Evolutionary conservation across 2,888 invertebrate species (phyloP).

Genomic region (Drosophila picticornis): DNA sequence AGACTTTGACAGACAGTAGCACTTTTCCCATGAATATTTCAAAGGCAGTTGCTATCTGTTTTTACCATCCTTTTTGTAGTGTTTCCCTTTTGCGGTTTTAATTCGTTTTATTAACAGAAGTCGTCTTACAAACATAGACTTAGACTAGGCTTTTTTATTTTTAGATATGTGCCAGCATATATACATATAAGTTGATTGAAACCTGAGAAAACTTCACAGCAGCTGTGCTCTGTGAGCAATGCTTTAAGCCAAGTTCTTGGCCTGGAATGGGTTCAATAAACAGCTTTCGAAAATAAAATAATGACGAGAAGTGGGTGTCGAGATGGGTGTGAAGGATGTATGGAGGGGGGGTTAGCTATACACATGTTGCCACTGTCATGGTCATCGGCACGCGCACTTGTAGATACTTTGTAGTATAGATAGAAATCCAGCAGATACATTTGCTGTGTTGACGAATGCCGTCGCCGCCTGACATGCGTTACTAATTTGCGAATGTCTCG

Average conservation of each 20-base stretch:
- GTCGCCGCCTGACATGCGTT: slow-evolving; percentile 55
- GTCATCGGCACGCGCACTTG: slow-evolving; percentile 51
- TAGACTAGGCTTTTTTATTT: neutral
- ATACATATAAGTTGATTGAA: slow-evolving; percentile 39
- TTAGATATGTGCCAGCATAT: neutral
- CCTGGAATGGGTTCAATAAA: slow-evolving; percentile 1
- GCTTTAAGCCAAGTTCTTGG: slow-evolving; percentile 41
- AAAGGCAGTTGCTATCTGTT: neutral
- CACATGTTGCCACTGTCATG: slow-evolving; percentile 41
- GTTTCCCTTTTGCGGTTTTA: neutral
- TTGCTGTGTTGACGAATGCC: slow-evolving; percentile 45
- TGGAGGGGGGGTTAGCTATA: neutral
- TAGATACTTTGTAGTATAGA: slow-evolving; percentile 31
- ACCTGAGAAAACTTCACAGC: slow-evolving; percentile 45
- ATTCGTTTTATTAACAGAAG: neutral
- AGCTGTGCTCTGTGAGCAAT: slow-evolving; percentile 48
- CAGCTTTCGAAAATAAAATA: slow-evolving; percentile 28
- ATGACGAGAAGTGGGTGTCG: neutral
- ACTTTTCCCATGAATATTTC: neutral
- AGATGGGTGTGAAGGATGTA: neutral
- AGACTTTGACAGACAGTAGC: neutral
- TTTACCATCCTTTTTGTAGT: neutral
- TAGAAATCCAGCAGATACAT: slow-evolving; percentile 25
- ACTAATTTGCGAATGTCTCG: slow-evolving; percentile 59
- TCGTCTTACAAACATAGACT: neutral